Conservation (phyloP, 2,113 vertebrate species). For the Hippoglossus stenolepis region DNA sequence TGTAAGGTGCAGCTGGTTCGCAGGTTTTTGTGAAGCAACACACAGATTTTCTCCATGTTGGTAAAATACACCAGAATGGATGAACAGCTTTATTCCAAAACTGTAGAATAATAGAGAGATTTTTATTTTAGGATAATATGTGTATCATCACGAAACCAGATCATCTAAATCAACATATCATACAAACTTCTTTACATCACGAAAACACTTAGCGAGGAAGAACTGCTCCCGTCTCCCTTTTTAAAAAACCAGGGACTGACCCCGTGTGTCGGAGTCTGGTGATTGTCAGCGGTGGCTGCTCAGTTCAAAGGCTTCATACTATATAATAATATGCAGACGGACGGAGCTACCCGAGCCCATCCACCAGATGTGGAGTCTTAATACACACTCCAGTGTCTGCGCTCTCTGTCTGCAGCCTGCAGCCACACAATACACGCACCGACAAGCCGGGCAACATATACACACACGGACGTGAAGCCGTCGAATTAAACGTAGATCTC, state of each 20-base stretch:
- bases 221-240: constrained; percentile 15
- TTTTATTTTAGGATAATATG: no score
- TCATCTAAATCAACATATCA: no score
- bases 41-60: background rate
- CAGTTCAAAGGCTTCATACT: constrained; percentile 72
- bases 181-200: no score
- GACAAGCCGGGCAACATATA: background rate
- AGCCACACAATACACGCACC: constrained; percentile 5
- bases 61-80: background rate
- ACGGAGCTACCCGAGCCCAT: constrained; percentile 63
- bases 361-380: constrained; percentile 76
- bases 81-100: background rate
- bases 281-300: constrained; percentile 78
- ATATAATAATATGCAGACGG: constrained; percentile 69
- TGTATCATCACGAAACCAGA: no score
- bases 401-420: constrained; percentile 41
- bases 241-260: constrained; percentile 12
- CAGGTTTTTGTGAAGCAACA: constrained; percentile 4
- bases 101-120: background rate
- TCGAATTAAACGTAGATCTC: constrained; percentile 4
- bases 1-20: constrained; percentile 45
- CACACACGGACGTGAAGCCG: constrained; percentile 13
- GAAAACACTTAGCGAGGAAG: background rate
- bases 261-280: constrained; percentile 64
- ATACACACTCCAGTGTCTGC: constrained; percentile 60